Evolutionary conservation across 2,888 invertebrate species (phyloP).

Genomic region (Spatulosminthurus flaviceps): DNA sequence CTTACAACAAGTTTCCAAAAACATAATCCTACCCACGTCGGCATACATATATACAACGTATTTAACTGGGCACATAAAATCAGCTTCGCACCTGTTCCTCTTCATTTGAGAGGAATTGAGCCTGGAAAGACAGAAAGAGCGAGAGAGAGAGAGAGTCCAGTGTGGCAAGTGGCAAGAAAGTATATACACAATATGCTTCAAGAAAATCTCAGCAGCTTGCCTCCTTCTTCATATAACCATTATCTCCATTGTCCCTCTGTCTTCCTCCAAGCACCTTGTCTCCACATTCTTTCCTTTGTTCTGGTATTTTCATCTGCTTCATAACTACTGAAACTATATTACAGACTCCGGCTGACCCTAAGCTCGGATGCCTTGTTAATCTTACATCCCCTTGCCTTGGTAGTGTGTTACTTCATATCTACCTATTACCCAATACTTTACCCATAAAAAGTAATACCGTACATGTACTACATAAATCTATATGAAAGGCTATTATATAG

Average conservation of each 20-base stretch:
- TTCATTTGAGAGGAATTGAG: conserved; percentile 26
- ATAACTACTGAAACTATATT: conserved; percentile 26
- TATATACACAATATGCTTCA: conserved; percentile 11
- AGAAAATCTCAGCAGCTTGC: conserved; percentile 36
- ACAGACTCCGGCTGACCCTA: conserved; percentile 6
- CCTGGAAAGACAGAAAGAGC: not conserved
- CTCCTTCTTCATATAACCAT: conserved; percentile 1
- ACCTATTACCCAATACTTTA: not conserved
- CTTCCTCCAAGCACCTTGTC: conserved; percentile 26
- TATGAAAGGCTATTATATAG: no score
- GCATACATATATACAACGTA: not conserved
- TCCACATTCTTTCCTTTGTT: conserved; percentile 32
- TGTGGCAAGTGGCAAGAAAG: not conserved
- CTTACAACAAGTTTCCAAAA: no score
- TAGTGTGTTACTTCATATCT: not conserved
- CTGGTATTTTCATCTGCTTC: conserved; percentile 41
- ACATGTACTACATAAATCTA: no score
- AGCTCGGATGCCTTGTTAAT: not conserved
- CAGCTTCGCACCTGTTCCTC: conserved; percentile 46
- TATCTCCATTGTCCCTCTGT: conserved; percentile 20
- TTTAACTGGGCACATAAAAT: not conserved
- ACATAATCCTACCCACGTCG: no score
- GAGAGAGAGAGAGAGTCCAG: not conserved
- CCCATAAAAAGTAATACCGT: no score
- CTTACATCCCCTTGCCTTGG: not conserved